Conservation (phyloP, 2,888 invertebrate genomes). For the Apoderus coryli region DNA sequence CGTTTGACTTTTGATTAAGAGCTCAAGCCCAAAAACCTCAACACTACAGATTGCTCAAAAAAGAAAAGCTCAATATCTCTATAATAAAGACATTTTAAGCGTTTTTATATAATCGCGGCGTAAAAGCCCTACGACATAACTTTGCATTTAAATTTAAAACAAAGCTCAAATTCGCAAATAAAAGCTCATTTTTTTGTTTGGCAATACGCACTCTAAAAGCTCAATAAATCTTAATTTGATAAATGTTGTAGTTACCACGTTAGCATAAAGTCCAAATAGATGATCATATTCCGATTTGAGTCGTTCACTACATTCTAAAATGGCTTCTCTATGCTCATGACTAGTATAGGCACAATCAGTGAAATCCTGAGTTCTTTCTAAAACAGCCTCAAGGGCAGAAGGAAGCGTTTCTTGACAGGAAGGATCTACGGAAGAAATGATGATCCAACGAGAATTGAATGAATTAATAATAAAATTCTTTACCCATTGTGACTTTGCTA, state of each 20-base stretch:
- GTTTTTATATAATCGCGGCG: no score
- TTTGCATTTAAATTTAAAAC: no score
- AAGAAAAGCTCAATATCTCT: no score
- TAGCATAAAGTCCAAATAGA: slow-evolving; percentile 71
- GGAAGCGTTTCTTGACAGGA: slow-evolving; percentile 63
- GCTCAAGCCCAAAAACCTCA: no score
- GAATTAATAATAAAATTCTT: slow-evolving; percentile 4
- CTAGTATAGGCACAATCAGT: slow-evolving; percentile 98
- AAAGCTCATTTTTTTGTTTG: no score
- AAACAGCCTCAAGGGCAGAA: slow-evolving; percentile 73
- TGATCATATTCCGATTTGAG: slow-evolving; percentile 85
- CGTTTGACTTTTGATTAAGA: no score
- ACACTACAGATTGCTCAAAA: no score
- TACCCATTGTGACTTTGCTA: slow-evolving; percentile 57
- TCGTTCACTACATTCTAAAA: slow-evolving; percentile 72
- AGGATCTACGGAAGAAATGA: slow-evolving; percentile 26
- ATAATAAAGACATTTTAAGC: no score
- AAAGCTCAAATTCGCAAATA: no score
- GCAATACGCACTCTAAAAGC: no score
- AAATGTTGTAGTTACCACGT: slow-evolving; percentile 51
- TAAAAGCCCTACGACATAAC: no score
- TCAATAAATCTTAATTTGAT: no score
- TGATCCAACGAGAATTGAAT: neutral
- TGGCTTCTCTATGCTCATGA: slow-evolving; percentile 92
- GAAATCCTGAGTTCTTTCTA: slow-evolving; percentile 95